Conservation (phyloP, 92 coral and sea anemone species). For the Porites divaricata region DNA sequence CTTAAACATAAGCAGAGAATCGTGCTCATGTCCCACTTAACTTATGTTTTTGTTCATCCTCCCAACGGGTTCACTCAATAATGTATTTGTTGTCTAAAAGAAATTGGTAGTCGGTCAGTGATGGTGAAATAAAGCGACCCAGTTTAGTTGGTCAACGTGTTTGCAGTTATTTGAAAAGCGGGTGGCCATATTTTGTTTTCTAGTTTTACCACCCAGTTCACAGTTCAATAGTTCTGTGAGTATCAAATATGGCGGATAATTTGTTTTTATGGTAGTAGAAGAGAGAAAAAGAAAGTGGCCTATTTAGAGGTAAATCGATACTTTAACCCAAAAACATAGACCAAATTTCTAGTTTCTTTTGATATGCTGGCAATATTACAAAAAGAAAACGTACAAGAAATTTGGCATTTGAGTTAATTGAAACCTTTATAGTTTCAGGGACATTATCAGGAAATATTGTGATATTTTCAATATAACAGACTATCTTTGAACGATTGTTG, state of each 20-base stretch:
- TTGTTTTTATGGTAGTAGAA: not conserved
- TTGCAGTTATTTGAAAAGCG: slow-evolving; percentile 2
- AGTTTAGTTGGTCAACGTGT: not conserved
- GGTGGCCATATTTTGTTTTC: slow-evolving; percentile 31
- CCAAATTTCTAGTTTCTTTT: not conserved
- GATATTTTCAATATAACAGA: not conserved
- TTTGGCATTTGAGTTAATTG: too few species aligned
- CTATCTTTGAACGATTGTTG: not conserved
- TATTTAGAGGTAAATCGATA: slow-evolving; percentile 13
- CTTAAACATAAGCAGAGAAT: too few species aligned
- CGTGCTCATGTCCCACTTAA: not conserved
- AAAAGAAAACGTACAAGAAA: too few species aligned
- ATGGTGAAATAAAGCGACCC: not conserved
- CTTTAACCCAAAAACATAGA: too few species aligned
- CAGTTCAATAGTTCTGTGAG: slow-evolving; percentile 10
- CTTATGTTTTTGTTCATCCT: not conserved
- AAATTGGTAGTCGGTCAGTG: not conserved
- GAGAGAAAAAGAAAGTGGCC: not conserved
- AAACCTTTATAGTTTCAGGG: too few species aligned
- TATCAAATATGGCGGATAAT: slow-evolving; percentile 29
- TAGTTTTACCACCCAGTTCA: slow-evolving; percentile 32
- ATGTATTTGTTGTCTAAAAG: not conserved
- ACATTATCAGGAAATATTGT: too few species aligned
- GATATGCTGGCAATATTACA: not conserved
- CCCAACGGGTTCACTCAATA: not conserved